Evolutionary conservation across 37 sponge, comb jelly and placozoan genomes (phyloP).

Genomic region (Diacarnus erythraeanus): DNA sequence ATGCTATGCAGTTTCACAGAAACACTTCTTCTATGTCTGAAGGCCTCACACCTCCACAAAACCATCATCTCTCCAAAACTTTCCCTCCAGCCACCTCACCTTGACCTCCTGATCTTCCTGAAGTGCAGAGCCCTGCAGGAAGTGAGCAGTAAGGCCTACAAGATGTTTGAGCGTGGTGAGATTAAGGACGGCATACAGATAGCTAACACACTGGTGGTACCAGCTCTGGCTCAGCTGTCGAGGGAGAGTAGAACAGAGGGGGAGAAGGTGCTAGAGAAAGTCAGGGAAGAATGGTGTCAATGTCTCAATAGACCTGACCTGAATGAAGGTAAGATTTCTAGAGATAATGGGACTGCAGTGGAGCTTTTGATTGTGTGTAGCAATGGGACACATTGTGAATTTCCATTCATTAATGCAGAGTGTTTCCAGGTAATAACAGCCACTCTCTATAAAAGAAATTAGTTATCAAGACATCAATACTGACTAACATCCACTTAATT

Average conservation of each 20-base stretch:
- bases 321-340: slow-evolving; percentile 30
- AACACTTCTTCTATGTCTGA: slow-evolving; percentile 5
- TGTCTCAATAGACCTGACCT: slow-evolving; percentile 50
- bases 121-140: slow-evolving; percentile 7
- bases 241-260: slow-evolving; percentile 9
- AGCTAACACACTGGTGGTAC: slow-evolving; percentile 27
- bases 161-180: slow-evolving; percentile 19
- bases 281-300: slow-evolving; percentile 69
- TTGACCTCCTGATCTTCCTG: not conserved
- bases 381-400: too few species aligned
- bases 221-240: slow-evolving; percentile 18
- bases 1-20: slow-evolving; percentile 6
- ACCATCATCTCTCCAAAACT: not conserved
- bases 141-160: slow-evolving; percentile 21
- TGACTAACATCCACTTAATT: too few species aligned
- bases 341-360: not conserved
- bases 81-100: not conserved
- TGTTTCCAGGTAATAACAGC: too few species aligned
- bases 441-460: too few species aligned
- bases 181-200: slow-evolving; percentile 11
- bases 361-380: not conserved
- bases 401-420: too few species aligned
- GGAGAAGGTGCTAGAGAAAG: slow-evolving; percentile 22
- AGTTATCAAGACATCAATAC: too few species aligned
- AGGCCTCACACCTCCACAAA: slow-evolving; percentile 4